Percentiles rank a stretch among this genome's conserved stretches.
These are phyloP conservation scores for Euura saliciscinereae DNA, from an alignment of 1,140 invertebrate species.

Conservation along the genomic window DNA sequence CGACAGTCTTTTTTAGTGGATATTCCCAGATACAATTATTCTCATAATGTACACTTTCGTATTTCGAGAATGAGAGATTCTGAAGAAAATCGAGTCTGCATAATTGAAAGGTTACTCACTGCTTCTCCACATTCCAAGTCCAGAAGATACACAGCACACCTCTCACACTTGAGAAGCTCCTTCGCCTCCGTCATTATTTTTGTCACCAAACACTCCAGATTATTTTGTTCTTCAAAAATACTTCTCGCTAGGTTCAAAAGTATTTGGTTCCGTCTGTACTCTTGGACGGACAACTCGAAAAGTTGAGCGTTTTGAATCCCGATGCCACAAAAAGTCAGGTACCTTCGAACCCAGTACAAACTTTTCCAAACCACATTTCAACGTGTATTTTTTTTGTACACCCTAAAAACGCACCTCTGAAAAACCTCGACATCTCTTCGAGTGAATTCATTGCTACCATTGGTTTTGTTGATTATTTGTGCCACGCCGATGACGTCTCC, in stretches of 20 bases:
- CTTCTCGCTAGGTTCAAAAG: constrained; percentile 55
- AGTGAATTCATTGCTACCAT: constrained; percentile 85
- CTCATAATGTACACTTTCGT: neutral
- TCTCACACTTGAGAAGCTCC: constrained; percentile 89
- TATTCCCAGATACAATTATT: too few species aligned
- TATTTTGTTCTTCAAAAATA: constrained; percentile 74
- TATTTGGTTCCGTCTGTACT: constrained; percentile 90
- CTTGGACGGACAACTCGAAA: constrained; percentile 91
- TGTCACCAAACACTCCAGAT: constrained; percentile 89
- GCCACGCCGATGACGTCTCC: constrained; percentile 96
- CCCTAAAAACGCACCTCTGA: constrained; percentile 58
- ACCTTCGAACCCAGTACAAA: constrained; percentile 69
- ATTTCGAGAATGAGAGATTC: neutral
- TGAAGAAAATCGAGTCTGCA: too few species aligned
- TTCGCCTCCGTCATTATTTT: constrained; percentile 97
- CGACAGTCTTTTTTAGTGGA: too few species aligned
- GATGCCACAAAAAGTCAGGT: constrained; percentile 96
- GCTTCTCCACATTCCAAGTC: constrained; percentile 86
- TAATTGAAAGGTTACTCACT: constrained; percentile 62
- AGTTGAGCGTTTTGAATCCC: constrained; percentile 97
- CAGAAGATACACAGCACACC: constrained; percentile 88
- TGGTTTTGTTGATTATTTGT: constrained; percentile 96
- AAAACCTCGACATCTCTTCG: constrained; percentile 88
- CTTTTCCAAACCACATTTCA: constrained; percentile 2
- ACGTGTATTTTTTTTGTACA: neutral